These are phyloP conservation scores for Chrysolina americana DNA, from an alignment of 2,888 invertebrate genomes.

Conservation along the genomic window DNA sequence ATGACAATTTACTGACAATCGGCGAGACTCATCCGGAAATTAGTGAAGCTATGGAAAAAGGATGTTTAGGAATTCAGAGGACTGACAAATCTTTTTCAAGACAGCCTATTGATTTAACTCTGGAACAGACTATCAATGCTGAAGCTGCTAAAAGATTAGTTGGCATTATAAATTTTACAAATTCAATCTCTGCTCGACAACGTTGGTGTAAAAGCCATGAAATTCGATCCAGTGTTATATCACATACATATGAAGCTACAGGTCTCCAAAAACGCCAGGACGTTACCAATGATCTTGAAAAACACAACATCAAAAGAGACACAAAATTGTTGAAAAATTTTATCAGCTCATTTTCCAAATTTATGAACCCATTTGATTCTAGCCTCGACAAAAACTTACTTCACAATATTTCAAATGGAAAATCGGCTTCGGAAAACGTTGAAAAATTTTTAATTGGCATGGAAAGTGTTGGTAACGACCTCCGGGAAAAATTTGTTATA, in stretches of 20 bases:
- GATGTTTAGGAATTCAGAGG: constrained; percentile 60
- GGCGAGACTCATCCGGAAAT: constrained; percentile 59
- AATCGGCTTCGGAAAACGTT: too few species aligned
- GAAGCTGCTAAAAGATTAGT: constrained; percentile 45
- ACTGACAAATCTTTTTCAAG: constrained; percentile 61
- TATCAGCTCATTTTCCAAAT: too few species aligned
- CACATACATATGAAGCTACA: constrained; percentile 49
- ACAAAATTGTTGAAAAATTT: too few species aligned
- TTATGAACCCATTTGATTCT: too few species aligned
- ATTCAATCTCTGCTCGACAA: constrained; percentile 33
- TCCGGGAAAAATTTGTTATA: too few species aligned
- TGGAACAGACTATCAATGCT: constrained; percentile 63
- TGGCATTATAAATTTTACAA: constrained; percentile 40
- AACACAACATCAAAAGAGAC: too few species aligned
- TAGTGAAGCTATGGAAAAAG: constrained; percentile 54
- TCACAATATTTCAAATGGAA: too few species aligned
- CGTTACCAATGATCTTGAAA: constrained; percentile 54
- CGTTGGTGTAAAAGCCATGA: constrained; percentile 56
- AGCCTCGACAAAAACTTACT: too few species aligned
- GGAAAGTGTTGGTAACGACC: too few species aligned
- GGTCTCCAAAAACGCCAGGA: constrained; percentile 54
- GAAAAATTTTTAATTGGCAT: too few species aligned
- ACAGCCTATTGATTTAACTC: constrained; percentile 58
- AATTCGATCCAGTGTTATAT: constrained; percentile 52
- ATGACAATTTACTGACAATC: constrained; percentile 59